phyloP scores from a whole-genome alignment of 1,140 invertebrate species.

The Ptiloglossa arizonensis region DNA sequence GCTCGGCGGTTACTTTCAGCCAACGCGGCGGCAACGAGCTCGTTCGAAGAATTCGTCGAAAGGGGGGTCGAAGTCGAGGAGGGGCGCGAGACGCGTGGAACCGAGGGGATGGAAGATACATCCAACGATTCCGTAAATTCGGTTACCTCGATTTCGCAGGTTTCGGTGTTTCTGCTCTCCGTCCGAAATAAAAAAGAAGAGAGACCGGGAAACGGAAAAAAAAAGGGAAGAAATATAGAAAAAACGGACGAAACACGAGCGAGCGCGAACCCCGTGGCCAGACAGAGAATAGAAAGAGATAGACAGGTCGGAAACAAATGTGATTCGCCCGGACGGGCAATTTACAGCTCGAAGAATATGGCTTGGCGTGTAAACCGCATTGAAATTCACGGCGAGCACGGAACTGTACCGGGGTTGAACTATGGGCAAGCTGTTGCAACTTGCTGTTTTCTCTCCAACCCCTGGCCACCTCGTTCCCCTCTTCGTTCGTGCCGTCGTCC shows the following conservation, averaged over 20 bases:
- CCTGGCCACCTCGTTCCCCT: slow-evolving; percentile 33
- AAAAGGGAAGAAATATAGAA: neutral
- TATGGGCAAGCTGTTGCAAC: slow-evolving; percentile 79
- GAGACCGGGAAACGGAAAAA: too few relatives aligned
- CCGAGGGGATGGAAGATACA: neutral
- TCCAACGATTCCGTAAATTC: neutral
- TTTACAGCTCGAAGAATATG: slow-evolving; percentile 64
- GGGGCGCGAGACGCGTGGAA: too few relatives aligned
- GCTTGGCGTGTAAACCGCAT: slow-evolving; percentile 65
- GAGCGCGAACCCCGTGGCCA: neutral
- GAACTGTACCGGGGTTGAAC: slow-evolving; percentile 66
- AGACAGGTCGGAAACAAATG: slow-evolving; percentile 56
- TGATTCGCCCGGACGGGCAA: slow-evolving; percentile 58
- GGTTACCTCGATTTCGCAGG: slow-evolving; percentile 3
- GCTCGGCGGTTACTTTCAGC: slow-evolving; percentile 3
- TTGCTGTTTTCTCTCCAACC: slow-evolving; percentile 64
- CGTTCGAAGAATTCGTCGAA: neutral
- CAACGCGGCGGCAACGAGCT: neutral
- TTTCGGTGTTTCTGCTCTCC: neutral
- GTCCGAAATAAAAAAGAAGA: neutral
- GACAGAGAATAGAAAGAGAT: slow-evolving; percentile 20
- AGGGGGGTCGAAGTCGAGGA: neutral
- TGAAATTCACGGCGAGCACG: slow-evolving; percentile 73
- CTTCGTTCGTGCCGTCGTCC: slow-evolving; percentile 30
- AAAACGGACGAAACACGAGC: neutral